These are phyloP conservation scores for Mormyrus iriodes DNA, from an alignment of 2,113 vertebrate species.

Conservation along the genomic window DNA sequence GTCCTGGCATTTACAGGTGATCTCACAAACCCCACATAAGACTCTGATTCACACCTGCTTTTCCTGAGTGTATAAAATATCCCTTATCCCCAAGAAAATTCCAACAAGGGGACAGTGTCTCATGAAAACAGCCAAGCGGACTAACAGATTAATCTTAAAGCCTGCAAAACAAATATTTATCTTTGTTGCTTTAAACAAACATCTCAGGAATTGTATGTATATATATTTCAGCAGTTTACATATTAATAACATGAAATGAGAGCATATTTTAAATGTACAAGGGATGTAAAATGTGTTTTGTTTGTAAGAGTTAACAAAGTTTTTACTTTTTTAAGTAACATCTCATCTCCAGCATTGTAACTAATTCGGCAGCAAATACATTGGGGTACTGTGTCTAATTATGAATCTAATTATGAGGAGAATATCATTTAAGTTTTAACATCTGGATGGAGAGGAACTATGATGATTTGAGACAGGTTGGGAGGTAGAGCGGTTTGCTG, in stretches of 20 bases:
- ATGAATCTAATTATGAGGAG: not conserved
- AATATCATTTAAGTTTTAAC: not conserved
- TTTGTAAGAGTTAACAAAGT: not conserved
- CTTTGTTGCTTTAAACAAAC: not conserved
- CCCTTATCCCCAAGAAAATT: not conserved
- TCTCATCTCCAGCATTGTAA: not conserved
- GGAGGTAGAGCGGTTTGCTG: not conserved
- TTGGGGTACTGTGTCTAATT: not conserved
- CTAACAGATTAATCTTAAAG: not conserved
- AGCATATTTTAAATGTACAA: not conserved
- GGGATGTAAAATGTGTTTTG: not conserved
- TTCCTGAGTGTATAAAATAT: not conserved
- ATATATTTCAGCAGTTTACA: not conserved
- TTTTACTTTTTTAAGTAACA: not conserved
- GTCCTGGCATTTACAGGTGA: not conserved
- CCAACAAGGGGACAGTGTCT: not conserved
- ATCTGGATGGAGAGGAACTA: not conserved
- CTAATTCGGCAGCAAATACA: not conserved
- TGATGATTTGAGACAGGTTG: not conserved
- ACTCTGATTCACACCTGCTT: not conserved
- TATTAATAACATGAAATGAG: not conserved
- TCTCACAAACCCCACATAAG: not conserved
- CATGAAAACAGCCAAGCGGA: not conserved
- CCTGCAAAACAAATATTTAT: not conserved
- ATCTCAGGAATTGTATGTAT: not conserved